Evolutionary conservation across 2,113 vertebrate genomes (phyloP).

Genomic region (Cebidichthys violaceus): DNA sequence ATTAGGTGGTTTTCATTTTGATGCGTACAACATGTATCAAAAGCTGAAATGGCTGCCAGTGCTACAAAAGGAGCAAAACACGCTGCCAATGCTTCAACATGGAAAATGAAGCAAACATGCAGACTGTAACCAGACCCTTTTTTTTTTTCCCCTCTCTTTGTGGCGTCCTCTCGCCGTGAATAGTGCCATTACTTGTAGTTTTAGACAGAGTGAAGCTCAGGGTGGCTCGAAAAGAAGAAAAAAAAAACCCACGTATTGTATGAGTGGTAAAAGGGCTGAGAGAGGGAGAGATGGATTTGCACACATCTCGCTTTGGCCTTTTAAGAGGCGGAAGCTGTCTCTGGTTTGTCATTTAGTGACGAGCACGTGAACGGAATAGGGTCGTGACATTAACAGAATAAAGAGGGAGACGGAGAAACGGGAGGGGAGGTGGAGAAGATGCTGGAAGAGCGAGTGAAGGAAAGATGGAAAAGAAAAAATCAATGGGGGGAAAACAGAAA

Average conservation of each 20-base stretch:
- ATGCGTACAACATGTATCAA: constrained; percentile 28
- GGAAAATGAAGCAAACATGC: constrained; percentile 15
- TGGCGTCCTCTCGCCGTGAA: constrained; percentile 37
- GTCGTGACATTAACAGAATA: constrained; percentile 61
- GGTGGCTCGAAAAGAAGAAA: constrained; percentile 28
- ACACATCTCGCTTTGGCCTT: constrained; percentile 71
- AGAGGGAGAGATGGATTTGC: constrained; percentile 56
- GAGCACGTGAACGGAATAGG: constrained; percentile 73
- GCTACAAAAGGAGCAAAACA: constrained; percentile 20
- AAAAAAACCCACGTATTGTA: constrained; percentile 57
- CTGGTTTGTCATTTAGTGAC: constrained; percentile 79
- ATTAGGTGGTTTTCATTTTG: constrained; percentile 49
- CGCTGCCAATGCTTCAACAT: constrained; percentile 29
- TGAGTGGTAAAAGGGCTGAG: constrained; percentile 65
- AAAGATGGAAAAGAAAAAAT: neutral
- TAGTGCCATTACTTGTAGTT: constrained; percentile 63
- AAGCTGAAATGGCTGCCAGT: constrained; percentile 41
- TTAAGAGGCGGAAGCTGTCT: constrained; percentile 75
- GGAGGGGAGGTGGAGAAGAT: neutral
- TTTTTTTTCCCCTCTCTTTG: constrained; percentile 48
- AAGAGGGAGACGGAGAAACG: neutral
- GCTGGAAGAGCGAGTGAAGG: neutral
- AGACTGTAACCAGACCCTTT: constrained; percentile 42
- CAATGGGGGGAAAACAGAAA: neutral
- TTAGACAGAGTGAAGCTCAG: constrained; percentile 52